Percentiles rank a stretch among this genome's conserved stretches.
Conservation (phyloP, 2,113 vertebrate species). For the Paradisaea rubra region DNA sequence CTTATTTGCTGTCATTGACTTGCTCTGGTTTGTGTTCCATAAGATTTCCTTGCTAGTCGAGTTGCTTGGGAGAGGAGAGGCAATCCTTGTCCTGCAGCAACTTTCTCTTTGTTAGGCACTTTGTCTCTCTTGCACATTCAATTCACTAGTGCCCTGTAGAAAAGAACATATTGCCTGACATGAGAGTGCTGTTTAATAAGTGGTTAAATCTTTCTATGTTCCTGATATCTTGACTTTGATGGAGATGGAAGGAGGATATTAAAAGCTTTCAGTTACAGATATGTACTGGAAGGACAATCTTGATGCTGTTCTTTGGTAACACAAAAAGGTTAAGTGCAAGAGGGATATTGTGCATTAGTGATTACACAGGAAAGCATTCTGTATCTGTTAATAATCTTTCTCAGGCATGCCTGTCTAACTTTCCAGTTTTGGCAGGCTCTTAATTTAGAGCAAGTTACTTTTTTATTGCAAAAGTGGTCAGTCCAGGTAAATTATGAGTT, state of each 20-base stretch:
- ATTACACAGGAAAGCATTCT: not conserved
- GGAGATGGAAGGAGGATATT: not conserved
- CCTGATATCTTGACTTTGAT: not conserved
- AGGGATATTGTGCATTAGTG: not conserved
- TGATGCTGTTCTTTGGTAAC: not conserved
- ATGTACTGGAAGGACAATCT: not conserved
- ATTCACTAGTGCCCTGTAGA: slow-evolving; percentile 2
- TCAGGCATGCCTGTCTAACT: not conserved
- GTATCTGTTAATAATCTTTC: not conserved
- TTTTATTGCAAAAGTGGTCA: not conserved
- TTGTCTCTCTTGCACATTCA: slow-evolving; percentile 22
- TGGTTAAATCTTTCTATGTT: not conserved
- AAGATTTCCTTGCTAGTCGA: not conserved
- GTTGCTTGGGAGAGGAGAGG: not conserved
- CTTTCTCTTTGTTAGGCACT: not conserved
- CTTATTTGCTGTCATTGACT: not conserved
- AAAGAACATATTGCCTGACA: slow-evolving; percentile 22
- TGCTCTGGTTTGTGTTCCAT: not conserved
- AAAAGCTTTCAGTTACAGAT: slow-evolving; percentile 24
- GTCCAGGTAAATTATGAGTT: not conserved
- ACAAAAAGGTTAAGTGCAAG: not conserved
- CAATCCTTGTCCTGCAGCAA: not conserved
- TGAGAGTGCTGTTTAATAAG: not conserved
- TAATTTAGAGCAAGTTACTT: not conserved
- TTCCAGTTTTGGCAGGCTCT: not conserved